Base-by-base conservation (phyloP, 2,113 vertebrate genomes). In the Neotoma lepida region DNA sequence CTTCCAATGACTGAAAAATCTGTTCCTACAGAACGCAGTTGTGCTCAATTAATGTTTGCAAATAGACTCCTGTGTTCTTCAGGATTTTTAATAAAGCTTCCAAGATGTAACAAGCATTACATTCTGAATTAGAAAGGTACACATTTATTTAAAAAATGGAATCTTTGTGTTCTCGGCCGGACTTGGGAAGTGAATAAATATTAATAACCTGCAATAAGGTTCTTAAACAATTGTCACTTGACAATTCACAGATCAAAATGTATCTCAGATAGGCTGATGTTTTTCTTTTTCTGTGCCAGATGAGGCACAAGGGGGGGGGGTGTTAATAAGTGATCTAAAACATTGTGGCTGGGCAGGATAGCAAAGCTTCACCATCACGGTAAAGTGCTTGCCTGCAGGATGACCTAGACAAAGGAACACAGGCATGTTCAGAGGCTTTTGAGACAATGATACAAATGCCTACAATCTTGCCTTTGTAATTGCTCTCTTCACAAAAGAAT, bases 391-490 rank as follows among this genome's bases (percentile, higher is more conserved):
- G 66, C 9, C 20, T 71, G 70, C n/a, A 41, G 20, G n/a, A 71
- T 41, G 22, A 35, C 14, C 33, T 68, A 68, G 66, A 35, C 30
- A 68, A 35, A 68, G 70, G 20, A 10, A 66, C 63, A 14, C 12
- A 30, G 4, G 10, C 12, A 33, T 13, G 63, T 66, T 66, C 63
- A 66, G 63, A 66, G 24, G n/a, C 10, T 74, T 28, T 46, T 15
- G 13, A 44, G 26, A 71, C n/a, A 71, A 35, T 15, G 33, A 17
- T 68, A n/a, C 33, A 35, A 35, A 92, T 70, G 63, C 78, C 89
- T 94, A 46, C 82, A 94, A 93, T 71, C 74, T 95, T 94, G 41
- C 63, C 20, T 90, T 90, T 92, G 71, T 56, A 96, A 97, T 87
- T 58, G 84, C 8, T 93, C 73, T 70, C 78, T 54, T 92, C 87